Evolutionary conservation across 2,113 vertebrate genomes (phyloP).

Genomic region (Gasterosteus aculeatus): DNA sequence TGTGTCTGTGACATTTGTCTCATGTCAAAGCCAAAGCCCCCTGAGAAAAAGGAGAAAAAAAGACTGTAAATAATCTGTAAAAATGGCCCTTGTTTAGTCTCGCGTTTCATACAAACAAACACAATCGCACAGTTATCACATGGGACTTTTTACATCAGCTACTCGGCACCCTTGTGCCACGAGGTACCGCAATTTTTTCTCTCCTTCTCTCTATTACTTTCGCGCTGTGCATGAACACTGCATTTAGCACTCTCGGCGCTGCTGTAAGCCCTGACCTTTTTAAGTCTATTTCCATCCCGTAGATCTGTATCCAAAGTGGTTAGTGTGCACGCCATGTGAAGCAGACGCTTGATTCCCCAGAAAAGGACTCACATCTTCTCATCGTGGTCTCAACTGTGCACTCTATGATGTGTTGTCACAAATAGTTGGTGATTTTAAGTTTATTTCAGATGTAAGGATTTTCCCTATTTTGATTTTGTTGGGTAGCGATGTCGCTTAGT

Average conservation of each 20-base stretch:
- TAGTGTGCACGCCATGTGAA: conserved; percentile 30
- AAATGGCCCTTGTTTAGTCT: neutral
- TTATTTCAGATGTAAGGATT: neutral
- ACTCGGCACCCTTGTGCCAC: conserved; percentile 1
- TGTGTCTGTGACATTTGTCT: conserved; percentile 33
- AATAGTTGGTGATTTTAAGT: conserved; percentile 17
- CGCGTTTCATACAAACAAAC: neutral
- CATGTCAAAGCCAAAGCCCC: neutral
- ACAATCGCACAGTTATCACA: neutral
- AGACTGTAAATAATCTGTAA: neutral
- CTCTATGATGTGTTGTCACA: conserved; percentile 19
- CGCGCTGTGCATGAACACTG: conserved; percentile 52
- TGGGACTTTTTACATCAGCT: conserved; percentile 8
- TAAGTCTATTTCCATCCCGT: conserved; percentile 59
- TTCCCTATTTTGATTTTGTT: neutral
- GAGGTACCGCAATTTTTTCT: conserved; percentile 29
- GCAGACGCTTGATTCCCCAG: conserved; percentile 36
- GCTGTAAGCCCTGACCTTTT: conserved; percentile 68
- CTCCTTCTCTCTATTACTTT: conserved; percentile 33
- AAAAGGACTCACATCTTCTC: conserved; percentile 14
- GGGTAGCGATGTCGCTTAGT: neutral
- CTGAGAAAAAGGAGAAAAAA: neutral
- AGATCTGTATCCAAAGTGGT: conserved; percentile 52
- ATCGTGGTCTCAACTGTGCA: conserved; percentile 21
- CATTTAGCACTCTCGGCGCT: conserved; percentile 55